Evolutionary conservation across 2,113 vertebrate genomes (phyloP).

Genomic region (Ahaetulla prasina): DNA sequence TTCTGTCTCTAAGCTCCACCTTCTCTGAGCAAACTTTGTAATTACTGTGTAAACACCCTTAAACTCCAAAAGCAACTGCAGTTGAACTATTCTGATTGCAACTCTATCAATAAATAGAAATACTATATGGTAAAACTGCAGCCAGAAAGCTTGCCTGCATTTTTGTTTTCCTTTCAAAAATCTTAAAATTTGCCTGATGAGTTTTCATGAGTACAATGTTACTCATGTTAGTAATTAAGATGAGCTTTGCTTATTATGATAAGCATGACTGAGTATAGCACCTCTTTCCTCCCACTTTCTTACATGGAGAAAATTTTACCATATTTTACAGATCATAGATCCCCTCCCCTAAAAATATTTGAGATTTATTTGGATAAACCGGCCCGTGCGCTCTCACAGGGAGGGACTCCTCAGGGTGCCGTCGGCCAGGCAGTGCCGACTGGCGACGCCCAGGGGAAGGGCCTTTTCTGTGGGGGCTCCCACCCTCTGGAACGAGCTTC

Average conservation of each 20-base stretch:
- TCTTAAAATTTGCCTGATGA: neutral
- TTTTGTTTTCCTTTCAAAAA: neutral
- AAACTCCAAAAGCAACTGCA: neutral
- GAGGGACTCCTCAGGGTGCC: too few species aligned
- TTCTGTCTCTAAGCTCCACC: neutral
- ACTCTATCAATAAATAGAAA: neutral
- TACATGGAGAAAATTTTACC: neutral
- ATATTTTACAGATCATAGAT: neutral
- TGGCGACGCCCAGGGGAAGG: too few species aligned
- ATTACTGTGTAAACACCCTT: neutral
- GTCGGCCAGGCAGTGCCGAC: too few species aligned
- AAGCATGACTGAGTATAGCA: neutral
- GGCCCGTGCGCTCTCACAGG: too few species aligned
- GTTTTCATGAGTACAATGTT: neutral
- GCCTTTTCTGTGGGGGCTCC: too few species aligned
- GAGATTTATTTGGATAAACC: neutral
- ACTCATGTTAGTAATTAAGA: neutral
- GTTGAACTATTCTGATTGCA: neutral
- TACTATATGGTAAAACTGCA: neutral
- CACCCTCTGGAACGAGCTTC: too few species aligned
- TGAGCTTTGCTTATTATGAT: neutral
- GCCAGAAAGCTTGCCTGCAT: neutral
- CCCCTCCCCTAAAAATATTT: neutral
- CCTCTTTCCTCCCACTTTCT: neutral
- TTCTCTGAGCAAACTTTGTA: neutral